Base-by-base conservation (phyloP, 2,113 vertebrate genomes). In the Carassius gibelio region DNA sequence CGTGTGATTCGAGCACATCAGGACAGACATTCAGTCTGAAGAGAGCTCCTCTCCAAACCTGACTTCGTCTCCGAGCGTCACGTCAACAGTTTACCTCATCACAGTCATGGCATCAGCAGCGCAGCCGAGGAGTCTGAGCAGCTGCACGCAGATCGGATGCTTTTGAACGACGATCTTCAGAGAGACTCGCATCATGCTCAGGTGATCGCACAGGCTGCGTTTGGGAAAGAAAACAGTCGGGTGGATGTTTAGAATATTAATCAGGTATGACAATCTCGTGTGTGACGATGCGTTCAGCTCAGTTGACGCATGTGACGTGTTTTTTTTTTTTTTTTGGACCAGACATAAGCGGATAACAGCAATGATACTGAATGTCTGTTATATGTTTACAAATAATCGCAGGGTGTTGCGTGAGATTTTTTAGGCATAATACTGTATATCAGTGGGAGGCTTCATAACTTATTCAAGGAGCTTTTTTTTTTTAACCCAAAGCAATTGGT, bases 181-280 rank as follows among this genome's bases (percentile, higher is more conserved):
- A 55, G 11, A 82, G 68, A 59, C 66, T 36, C 81, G 68, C 45
- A 68, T 69, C 30, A 82, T 82, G 66, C 52, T 59, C 66, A 85
- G 71, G 71, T 77, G 21, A 55, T 61, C 26, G 17, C 17, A 50
- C 10, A 57, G 26, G 7, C 55, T 52, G 13, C 36, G 8, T 52
- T 14, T 64, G 42, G 26, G 9, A 81, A 19, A 69, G 62, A 81
- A 36, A 72, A 59, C 68, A 57, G 5, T 38, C 66, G 21, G n/a
- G 50, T 72, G 81, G 38, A 36, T 48, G 80, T 82, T 82, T 55
- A 68, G 42, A 68, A 69, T 71, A 82, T 82, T 71, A 82, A 72
- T 42, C 21, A 57, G 81, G 81, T 72, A 57, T 38, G 68, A 23
- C 30, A 38, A 3, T 72, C 5, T 38, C 4, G 36, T 38, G 6